Percentiles rank a stretch among this genome's conserved stretches.
Conservation (phyloP, 2,113 vertebrate species). For the Brachypodius melanocephalos region DNA sequence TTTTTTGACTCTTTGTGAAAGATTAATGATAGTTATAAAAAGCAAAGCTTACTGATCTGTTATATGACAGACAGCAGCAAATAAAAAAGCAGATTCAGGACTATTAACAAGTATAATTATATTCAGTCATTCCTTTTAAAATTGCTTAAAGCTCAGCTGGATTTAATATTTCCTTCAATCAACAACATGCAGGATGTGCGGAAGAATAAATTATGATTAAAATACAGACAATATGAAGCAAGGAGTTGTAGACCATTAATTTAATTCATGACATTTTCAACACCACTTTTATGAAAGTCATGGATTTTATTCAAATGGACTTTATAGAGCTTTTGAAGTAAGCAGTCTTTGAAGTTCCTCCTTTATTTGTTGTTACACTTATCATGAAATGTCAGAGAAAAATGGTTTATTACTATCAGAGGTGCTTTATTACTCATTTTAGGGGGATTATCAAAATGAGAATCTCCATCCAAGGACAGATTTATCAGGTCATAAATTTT, state of each 20-base stretch:
- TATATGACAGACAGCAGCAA: conserved; percentile 40
- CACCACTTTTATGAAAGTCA: conserved; percentile 53
- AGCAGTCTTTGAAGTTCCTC: conserved; percentile 59
- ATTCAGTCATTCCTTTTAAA: conserved; percentile 64
- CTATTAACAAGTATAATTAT: conserved; percentile 64
- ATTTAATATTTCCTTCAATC: conserved; percentile 68
- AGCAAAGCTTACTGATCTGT: conserved; percentile 35
- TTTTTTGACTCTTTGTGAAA: conserved; percentile 9
- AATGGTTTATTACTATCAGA: conserved; percentile 58
- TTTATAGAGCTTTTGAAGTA: conserved; percentile 68
- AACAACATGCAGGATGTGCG: conserved; percentile 59
- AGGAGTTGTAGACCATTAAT: conserved; percentile 58
- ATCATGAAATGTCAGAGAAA: conserved; percentile 64
- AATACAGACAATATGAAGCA: conserved; percentile 62
- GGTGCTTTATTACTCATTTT: conserved; percentile 64
- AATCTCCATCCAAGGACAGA: conserved; percentile 48
- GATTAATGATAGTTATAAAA: conserved; percentile 40
- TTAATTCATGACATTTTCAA: conserved; percentile 70
- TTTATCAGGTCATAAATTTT: conserved; percentile 63
- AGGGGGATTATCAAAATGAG: conserved; percentile 65
- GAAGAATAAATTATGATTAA: conserved; percentile 68
- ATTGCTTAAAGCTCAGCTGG: conserved; percentile 62
- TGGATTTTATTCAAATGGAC: conserved; percentile 67
- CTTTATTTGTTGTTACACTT: conserved; percentile 65
- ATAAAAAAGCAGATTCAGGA: conserved; percentile 51